phyloP scores from a whole-genome alignment of 2,797 vertebrate genomes.

The Tadarida brasiliensis region DNA sequence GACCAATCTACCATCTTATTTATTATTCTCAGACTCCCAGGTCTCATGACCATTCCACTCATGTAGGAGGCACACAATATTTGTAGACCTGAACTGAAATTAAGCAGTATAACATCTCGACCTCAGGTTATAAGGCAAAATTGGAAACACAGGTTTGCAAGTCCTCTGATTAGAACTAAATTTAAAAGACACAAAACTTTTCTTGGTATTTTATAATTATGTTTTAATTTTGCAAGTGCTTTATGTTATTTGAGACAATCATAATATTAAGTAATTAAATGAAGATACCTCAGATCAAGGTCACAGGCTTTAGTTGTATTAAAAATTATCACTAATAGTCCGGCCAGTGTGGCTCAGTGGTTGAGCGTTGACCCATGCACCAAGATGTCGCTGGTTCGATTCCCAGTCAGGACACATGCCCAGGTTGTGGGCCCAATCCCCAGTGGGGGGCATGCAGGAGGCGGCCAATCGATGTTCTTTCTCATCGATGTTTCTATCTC shows the following conservation, averaged over 20 bases:
- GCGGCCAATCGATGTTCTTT: too few species aligned
- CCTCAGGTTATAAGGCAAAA: not conserved
- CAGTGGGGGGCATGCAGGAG: too few species aligned
- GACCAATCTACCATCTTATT: not conserved
- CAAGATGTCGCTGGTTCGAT: too few species aligned
- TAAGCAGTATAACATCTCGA: not conserved
- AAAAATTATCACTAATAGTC: not conserved
- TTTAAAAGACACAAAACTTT: not conserved
- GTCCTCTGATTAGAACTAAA: not conserved
- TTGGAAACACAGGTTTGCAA: not conserved
- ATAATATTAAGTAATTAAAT: not conserved
- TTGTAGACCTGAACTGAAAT: not conserved
- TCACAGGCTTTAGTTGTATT: not conserved
- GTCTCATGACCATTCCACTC: not conserved
- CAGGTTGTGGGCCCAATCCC: too few species aligned
- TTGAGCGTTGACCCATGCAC: too few species aligned
- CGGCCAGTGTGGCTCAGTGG: too few species aligned
- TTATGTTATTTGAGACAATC: not conserved
- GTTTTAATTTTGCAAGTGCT: conserved; percentile 4
- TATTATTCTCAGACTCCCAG: not conserved
- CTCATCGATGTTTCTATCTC: too few species aligned
- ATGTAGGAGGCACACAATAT: not conserved
- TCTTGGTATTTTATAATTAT: not conserved
- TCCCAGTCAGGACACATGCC: too few species aligned
- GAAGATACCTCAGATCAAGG: not conserved